Evolutionary conservation across 2,113 vertebrate species (phyloP).

Genomic region (Cariama cristata): DNA sequence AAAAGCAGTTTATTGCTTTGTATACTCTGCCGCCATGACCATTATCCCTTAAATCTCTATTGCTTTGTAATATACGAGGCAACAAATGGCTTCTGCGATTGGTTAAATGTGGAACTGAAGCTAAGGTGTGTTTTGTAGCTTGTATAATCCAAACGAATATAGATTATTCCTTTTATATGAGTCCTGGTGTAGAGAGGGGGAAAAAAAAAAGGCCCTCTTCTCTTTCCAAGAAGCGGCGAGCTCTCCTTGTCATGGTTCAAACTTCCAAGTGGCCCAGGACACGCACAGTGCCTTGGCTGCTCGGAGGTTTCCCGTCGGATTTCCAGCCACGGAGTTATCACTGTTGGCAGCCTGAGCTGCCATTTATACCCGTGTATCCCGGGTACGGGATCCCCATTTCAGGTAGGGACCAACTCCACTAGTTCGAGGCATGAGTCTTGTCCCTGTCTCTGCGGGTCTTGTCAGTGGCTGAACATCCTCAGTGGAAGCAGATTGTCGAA

Average conservation of each 20-base stretch:
- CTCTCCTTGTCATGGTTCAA: not conserved
- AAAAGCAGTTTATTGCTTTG: slow-evolving; percentile 75
- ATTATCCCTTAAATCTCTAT: slow-evolving; percentile 83
- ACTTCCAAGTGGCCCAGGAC: not conserved
- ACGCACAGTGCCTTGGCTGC: rapidly evolving
- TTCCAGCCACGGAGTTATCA: rapidly evolving
- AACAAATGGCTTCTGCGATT: slow-evolving; percentile 68
- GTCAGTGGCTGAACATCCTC: not conserved
- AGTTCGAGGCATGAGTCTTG: rapidly evolving
- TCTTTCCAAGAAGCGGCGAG: not conserved
- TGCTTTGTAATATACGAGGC: slow-evolving; percentile 76
- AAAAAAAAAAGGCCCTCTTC: not conserved
- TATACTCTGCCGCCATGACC: slow-evolving; percentile 68
- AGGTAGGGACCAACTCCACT: not conserved
- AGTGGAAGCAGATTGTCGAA: rapidly evolving
- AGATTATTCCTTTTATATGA: slow-evolving; percentile 52
- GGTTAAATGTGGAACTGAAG: slow-evolving; percentile 58
- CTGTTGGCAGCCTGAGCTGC: rapidly evolving
- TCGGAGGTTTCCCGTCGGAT: rapidly evolving
- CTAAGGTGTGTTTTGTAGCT: slow-evolving; percentile 70
- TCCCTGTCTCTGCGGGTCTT: not conserved
- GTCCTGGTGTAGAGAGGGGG: not conserved
- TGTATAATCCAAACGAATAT: slow-evolving; percentile 46
- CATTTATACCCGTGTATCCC: rapidly evolving
- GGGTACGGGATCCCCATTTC: no score